Base-by-base conservation (phyloP, 2,797 vertebrate genomes). In the Cyclura pinguis region DNA sequence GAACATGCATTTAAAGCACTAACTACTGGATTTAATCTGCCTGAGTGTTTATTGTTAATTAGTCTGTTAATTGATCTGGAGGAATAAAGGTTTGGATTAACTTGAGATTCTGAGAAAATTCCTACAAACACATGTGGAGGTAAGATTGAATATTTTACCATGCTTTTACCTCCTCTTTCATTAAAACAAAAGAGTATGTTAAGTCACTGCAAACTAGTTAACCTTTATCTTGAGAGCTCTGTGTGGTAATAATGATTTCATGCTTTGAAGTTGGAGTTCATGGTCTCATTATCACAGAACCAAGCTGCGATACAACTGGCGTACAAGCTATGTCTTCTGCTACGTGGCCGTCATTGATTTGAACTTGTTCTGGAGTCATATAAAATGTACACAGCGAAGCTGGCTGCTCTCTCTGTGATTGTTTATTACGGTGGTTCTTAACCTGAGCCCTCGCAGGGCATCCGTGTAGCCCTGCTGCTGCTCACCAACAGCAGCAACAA, bases 21-120 rank as follows among this genome's bases (percentile, higher is more conserved):
- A 72, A 74, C 12, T 55, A 64, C 32, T 69, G 14, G 76, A 85
- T 8, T 84, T 89, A 77, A 84, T 84, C 38, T n/a, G 35, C 38
- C 77, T 3, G 59, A 86, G 84, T 72, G 62, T 62, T 57, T 80
- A 32, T 72, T 38, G 64, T 81, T 86, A 80, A 86, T 90, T 86
- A 80, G 77, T 90, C 78, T 72, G 84, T 80, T 90, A 90, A 90
- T 81, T 73, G 84, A 81, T 73, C 77, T 90, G 77, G 38, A 85
- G 67, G 52, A 73, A 47, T 86, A 90, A 80, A 80, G 67, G 20
- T 90, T 57, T 86, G 77, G 52, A 86, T 90, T 80, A 59, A 90
- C 59, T 78, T 38, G 32, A 3, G n/a, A 85, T 69, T 64, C 38
- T 52, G 76, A 85, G 73, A 85, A 52, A 80, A 47, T 42, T 85